Evolutionary conservation across 2,797 vertebrate genomes (phyloP).

Genomic region (Sebastes oblongus): DNA sequence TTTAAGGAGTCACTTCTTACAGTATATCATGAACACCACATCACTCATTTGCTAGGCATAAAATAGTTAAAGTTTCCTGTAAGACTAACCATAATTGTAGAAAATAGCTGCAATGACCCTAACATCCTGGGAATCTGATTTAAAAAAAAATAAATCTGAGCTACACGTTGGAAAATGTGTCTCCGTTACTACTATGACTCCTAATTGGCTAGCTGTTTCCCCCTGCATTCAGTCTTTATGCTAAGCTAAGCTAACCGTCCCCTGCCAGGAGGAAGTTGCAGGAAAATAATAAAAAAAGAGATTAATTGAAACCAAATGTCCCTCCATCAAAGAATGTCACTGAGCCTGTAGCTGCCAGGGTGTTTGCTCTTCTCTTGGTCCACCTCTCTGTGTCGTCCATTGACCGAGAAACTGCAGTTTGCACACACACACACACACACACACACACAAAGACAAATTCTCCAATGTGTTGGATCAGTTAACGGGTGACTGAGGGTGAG

Average conservation of each 20-base stretch:
- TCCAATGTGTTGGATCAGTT: conserved; percentile 18
- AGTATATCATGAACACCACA: not conserved
- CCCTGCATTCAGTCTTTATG: too few species aligned
- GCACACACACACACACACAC: not conserved
- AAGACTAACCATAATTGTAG: not conserved
- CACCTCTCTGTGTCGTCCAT: too few species aligned
- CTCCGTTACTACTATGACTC: not conserved
- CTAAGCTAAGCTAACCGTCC: too few species aligned
- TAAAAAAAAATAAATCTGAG: not conserved
- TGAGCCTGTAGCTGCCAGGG: not conserved
- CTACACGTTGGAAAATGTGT: not conserved
- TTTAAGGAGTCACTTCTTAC: not conserved
- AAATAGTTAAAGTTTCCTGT: not conserved
- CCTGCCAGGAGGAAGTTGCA: not conserved
- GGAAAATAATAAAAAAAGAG: not conserved
- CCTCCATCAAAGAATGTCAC: not conserved
- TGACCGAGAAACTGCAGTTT: too few species aligned
- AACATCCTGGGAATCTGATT: not conserved
- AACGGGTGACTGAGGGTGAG: conserved; percentile 18
- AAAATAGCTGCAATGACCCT: not conserved
- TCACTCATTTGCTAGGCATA: not conserved
- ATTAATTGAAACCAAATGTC: conserved; percentile 12
- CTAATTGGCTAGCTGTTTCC: too few species aligned
- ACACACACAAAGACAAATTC: not conserved
- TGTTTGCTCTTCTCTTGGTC: not conserved